A percentile compares a stretch with the other conserved stretches of the same genome.
Evolutionary conservation across 2,888 invertebrate genomes (phyloP).

Genomic region (Drosophila kambysellisi): DNA sequence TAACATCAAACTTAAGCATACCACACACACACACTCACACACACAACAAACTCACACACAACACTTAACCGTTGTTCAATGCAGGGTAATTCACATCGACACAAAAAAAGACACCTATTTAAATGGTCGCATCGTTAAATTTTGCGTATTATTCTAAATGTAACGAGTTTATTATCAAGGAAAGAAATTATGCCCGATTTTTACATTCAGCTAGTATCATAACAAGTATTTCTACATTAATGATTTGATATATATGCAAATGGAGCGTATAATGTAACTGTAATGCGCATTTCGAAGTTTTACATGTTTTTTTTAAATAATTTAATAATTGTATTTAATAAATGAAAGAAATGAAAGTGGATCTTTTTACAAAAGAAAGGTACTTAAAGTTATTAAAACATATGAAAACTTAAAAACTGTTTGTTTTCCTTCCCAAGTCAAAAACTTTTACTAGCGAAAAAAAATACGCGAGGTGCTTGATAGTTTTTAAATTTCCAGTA

Average conservation of each 20-base stretch:
- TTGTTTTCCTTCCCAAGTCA: neutral
- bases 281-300: slow-evolving; percentile 78
- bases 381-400: slow-evolving; percentile 76
- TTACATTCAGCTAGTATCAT: slow-evolving; percentile 40
- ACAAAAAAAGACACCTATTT: neutral
- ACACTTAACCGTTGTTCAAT: slow-evolving; percentile 28
- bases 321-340: slow-evolving; percentile 74
- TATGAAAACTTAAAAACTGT: slow-evolving; percentile 27
- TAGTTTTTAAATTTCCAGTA: neutral
- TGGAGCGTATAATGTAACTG: slow-evolving; percentile 53
- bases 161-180: slow-evolving; percentile 37
- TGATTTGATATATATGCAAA: slow-evolving; percentile 45
- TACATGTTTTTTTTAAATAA: slow-evolving; percentile 73
- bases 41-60: slow-evolving; percentile 20
- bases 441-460: neutral
- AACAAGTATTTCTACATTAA: slow-evolving; percentile 76
- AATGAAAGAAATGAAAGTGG: slow-evolving; percentile 57
- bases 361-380: slow-evolving; percentile 66
- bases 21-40: slow-evolving; percentile 7
- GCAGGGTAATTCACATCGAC: slow-evolving; percentile 36
- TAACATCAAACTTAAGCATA: slow-evolving; percentile 22
- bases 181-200: slow-evolving; percentile 8
- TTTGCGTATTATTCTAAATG: slow-evolving; percentile 73
- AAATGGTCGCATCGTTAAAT: slow-evolving; percentile 45
- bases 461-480: neutral